Percentiles rank a stretch among this genome's conserved stretches.
Evolutionary conservation across 2,113 vertebrate genomes (phyloP).

Genomic region (Eudorcas thomsonii): DNA sequence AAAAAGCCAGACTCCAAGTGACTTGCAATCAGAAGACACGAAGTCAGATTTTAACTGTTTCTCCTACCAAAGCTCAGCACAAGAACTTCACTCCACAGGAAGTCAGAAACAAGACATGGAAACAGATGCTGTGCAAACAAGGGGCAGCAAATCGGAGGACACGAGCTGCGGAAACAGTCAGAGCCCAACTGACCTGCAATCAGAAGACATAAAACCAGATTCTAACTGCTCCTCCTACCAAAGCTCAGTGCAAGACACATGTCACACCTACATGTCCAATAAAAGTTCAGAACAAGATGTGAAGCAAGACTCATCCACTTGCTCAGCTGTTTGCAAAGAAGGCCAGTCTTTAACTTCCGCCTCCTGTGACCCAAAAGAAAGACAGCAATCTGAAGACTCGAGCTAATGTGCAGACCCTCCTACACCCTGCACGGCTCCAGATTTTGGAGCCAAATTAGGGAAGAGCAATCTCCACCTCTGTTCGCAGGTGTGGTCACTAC

Average conservation of each 20-base stretch:
- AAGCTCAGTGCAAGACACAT: conserved; percentile 8
- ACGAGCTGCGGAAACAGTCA: neutral
- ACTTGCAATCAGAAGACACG: neutral
- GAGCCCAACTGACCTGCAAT: neutral
- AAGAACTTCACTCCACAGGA: neutral
- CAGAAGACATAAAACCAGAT: neutral
- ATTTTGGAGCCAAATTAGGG: neutral
- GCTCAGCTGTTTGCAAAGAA: neutral
- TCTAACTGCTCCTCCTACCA: neutral
- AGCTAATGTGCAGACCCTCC: neutral
- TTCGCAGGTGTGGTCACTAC: neutral
- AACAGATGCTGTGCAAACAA: neutral
- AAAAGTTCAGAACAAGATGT: conserved; percentile 28
- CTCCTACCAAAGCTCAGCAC: neutral
- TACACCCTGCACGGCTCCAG: neutral
- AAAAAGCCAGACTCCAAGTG: neutral
- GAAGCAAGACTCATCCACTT: neutral
- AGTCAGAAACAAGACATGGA: neutral
- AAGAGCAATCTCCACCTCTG: neutral
- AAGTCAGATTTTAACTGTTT: neutral
- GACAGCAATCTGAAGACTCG: conserved; percentile 40
- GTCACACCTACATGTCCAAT: neutral
- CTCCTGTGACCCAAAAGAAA: neutral
- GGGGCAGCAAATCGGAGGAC: neutral
- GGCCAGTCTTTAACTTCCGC: neutral